These are phyloP conservation scores for Enchytraeus crypticus DNA, from an alignment of 2,888 invertebrate species.

Conservation along the genomic window DNA sequence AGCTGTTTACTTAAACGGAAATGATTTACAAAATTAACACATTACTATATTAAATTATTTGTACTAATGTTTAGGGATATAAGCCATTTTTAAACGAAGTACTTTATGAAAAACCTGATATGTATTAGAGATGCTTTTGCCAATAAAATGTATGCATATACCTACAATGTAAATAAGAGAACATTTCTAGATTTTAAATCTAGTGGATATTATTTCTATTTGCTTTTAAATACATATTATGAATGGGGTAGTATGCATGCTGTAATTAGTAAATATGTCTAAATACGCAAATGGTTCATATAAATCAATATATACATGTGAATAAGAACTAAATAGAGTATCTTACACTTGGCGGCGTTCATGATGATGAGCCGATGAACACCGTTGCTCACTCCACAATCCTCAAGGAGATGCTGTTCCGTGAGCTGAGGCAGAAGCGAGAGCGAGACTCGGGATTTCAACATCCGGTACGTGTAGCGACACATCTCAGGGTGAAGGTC, in stretches of 20 bases:
- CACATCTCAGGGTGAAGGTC: conserved; percentile 78
- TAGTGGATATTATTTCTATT: background rate
- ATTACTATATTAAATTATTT: too few species aligned
- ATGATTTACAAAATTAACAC: too few species aligned
- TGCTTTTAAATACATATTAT: too few species aligned
- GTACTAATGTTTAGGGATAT: too few species aligned
- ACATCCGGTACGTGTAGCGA: conserved; percentile 91
- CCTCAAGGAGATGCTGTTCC: conserved; percentile 80
- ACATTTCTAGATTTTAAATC: too few species aligned
- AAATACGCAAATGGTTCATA: background rate
- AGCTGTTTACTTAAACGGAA: too few species aligned
- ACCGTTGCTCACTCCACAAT: conserved; percentile 85
- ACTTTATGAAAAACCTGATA: too few species aligned
- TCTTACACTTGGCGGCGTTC: conserved; percentile 68
- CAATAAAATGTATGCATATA: too few species aligned
- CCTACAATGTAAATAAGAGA: too few species aligned
- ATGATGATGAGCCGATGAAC: conserved; percentile 85
- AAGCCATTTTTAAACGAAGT: too few species aligned
- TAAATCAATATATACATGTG: background rate
- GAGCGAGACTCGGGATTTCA: conserved; percentile 87
- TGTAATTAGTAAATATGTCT: background rate
- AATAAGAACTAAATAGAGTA: background rate
- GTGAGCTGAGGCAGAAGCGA: conserved; percentile 70
- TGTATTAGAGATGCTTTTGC: too few species aligned
- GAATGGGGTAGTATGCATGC: too few species aligned